Percentiles rank a stretch among this genome's conserved stretches.
phyloP scores from a whole-genome alignment of 2,797 vertebrate genomes.

The Neoniphon sammara region DNA sequence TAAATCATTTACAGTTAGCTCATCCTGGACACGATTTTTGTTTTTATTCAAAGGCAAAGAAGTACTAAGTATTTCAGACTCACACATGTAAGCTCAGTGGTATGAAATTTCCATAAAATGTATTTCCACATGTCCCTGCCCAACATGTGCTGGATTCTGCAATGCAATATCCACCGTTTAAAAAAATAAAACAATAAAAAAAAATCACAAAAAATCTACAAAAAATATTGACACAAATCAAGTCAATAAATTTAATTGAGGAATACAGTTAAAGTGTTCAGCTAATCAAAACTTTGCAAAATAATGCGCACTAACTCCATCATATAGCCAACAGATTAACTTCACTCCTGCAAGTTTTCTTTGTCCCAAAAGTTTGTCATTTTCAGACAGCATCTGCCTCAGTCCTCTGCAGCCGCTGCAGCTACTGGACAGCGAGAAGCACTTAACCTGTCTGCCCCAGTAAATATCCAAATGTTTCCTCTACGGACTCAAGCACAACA shows the following conservation, averaged over 20 bases:
- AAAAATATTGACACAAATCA: too few relatives aligned
- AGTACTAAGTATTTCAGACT: background rate
- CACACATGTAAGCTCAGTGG: background rate
- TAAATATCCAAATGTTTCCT: conserved; percentile 62
- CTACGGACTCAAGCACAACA: conserved; percentile 52
- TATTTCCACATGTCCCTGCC: background rate
- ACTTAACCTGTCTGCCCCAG: conserved; percentile 63
- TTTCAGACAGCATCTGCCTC: conserved; percentile 45
- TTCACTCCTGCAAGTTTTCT: background rate
- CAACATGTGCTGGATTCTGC: background rate
- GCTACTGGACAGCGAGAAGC: conserved; percentile 58
- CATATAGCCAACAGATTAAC: too few relatives aligned
- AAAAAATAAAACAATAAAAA: too few relatives aligned
- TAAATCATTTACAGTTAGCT: background rate
- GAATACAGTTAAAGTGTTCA: too few relatives aligned
- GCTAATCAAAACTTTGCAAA: too few relatives aligned
- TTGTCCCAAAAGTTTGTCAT: conserved; percentile 7
- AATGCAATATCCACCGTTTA: background rate
- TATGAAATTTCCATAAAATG: background rate
- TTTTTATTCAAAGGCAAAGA: too few relatives aligned
- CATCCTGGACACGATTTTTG: background rate
- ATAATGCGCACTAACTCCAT: too few relatives aligned
- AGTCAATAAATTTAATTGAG: too few relatives aligned
- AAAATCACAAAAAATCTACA: too few relatives aligned
- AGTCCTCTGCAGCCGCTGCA: conserved; percentile 16